A percentile compares a stretch with the other conserved stretches of the same genome.
Conservation (phyloP, 2,797 vertebrate species). For the Furcifer pardalis region DNA sequence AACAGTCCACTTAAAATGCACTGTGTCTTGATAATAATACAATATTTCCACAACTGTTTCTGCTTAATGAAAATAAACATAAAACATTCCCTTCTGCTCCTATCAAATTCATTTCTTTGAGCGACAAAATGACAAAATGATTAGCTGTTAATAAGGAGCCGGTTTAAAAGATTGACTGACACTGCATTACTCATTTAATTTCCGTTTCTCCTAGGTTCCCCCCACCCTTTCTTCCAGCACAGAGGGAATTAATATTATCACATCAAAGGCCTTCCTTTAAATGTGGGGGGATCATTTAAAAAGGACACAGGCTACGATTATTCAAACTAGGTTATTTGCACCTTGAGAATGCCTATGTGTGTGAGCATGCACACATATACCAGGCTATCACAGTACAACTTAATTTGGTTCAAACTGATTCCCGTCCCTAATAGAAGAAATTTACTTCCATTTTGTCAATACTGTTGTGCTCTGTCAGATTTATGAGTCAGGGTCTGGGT, state of each 20-base stretch:
- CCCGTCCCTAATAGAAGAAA: conserved; percentile 95
- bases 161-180: conserved; percentile 93
- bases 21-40: conserved; percentile 69
- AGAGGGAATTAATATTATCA: conserved; percentile 96
- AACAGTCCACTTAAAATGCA: conserved; percentile 74
- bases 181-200: conserved; percentile 95
- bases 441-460: conserved; percentile 92
- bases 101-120: conserved; percentile 86
- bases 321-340: conserved; percentile 96
- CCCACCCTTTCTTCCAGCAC: conserved; percentile 76
- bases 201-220: conserved; percentile 84
- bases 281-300: conserved; percentile 94
- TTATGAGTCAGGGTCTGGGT: conserved; percentile 69
- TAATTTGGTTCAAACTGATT: conserved; percentile 95
- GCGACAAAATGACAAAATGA: conserved; percentile 91
- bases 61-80: conserved; percentile 83
- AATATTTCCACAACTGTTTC: conserved; percentile 82
- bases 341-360: conserved; percentile 73
- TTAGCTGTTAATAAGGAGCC: conserved; percentile 94
- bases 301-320: conserved; percentile 95
- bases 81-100: conserved; percentile 75
- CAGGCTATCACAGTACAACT: conserved; percentile 90
- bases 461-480: conserved; percentile 85
- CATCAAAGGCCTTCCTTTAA: conserved; percentile 95
- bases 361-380: conserved; percentile 73